A percentile compares a stretch with the other conserved stretches of the same genome.
These are phyloP conservation scores for Xiphorhynchus elegans DNA, from an alignment of 2,113 vertebrate genomes.

Conservation along the genomic window DNA sequence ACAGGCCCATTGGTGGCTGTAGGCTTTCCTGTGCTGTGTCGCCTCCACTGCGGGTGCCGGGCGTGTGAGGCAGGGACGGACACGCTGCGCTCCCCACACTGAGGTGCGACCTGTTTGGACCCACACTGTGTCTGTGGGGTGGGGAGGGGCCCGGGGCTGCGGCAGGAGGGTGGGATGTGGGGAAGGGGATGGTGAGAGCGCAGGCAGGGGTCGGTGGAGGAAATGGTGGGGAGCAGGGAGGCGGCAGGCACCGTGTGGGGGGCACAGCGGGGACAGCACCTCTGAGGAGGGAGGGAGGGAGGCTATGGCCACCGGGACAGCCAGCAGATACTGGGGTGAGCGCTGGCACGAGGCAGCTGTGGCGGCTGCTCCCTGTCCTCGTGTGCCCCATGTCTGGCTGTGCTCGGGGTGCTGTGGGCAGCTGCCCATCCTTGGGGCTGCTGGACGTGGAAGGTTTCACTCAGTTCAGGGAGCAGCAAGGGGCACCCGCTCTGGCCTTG, in stretches of 20 bases:
- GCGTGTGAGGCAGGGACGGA: accelerated
- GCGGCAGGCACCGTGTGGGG: accelerated
- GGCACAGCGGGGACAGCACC: accelerated
- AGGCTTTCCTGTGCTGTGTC: not conserved
- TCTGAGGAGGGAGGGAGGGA: not conserved
- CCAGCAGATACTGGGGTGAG: accelerated
- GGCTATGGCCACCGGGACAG: not conserved
- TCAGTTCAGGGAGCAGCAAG: not conserved
- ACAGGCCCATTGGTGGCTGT: not conserved
- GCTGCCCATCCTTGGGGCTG: accelerated
- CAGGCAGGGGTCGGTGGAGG: not conserved
- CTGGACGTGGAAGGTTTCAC: not conserved
- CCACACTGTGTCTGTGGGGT: accelerated
- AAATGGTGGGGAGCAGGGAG: not conserved
- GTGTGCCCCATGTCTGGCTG: not conserved
- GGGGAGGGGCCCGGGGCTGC: not conserved
- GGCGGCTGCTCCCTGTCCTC: not conserved
- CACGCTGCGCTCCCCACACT: not conserved
- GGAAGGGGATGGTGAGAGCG: accelerated
- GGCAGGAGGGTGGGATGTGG: accelerated
- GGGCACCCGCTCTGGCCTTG: not conserved
- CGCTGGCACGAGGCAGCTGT: accelerated
- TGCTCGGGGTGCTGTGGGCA: not conserved
- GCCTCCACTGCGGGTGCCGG: accelerated
- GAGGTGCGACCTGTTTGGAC: not conserved